phyloP scores from a whole-genome alignment of 2,888 invertebrate genomes.

The Steinernema scapterisci region DNA sequence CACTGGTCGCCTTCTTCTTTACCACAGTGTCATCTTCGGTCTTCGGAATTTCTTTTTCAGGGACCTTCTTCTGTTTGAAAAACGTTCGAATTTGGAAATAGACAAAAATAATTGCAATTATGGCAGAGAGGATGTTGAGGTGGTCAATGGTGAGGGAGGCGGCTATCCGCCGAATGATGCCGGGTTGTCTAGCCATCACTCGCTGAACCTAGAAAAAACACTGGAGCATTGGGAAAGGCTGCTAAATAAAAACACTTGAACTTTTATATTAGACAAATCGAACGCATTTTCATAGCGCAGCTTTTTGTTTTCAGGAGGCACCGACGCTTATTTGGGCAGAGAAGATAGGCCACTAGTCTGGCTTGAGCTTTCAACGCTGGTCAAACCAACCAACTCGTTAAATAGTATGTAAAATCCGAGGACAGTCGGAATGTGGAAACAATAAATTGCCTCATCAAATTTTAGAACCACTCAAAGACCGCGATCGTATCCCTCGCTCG shows the following conservation, averaged over 20 bases:
- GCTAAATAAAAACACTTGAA: too few species aligned
- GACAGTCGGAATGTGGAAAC: background rate
- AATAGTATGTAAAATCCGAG: background rate
- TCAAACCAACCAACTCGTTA: too few species aligned
- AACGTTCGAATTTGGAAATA: slow-evolving; percentile 35
- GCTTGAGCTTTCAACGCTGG: too few species aligned
- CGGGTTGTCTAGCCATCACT: background rate
- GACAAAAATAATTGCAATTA: slow-evolving; percentile 38
- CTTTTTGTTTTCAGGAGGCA: too few species aligned
- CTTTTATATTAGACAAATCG: too few species aligned
- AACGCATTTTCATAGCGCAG: too few species aligned
- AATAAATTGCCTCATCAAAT: slow-evolving; percentile 12
- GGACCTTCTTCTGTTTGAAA: slow-evolving; percentile 43
- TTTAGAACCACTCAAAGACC: slow-evolving; percentile 2
- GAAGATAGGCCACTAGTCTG: too few species aligned
- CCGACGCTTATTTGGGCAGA: too few species aligned
- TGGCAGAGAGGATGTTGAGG: slow-evolving; percentile 37
- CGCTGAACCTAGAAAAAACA: too few species aligned
- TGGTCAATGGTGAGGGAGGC: slow-evolving; percentile 29
- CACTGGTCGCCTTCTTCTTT: slow-evolving; percentile 28
- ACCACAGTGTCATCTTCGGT: background rate
- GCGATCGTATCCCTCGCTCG: background rate
- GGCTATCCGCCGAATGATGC: background rate
- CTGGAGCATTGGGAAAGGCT: too few species aligned
- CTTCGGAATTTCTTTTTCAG: slow-evolving; percentile 41